A percentile compares a stretch with the other conserved stretches of the same genome.
Evolutionary conservation across 2,113 vertebrate species (phyloP).

Genomic region (Chamaea fasciata): DNA sequence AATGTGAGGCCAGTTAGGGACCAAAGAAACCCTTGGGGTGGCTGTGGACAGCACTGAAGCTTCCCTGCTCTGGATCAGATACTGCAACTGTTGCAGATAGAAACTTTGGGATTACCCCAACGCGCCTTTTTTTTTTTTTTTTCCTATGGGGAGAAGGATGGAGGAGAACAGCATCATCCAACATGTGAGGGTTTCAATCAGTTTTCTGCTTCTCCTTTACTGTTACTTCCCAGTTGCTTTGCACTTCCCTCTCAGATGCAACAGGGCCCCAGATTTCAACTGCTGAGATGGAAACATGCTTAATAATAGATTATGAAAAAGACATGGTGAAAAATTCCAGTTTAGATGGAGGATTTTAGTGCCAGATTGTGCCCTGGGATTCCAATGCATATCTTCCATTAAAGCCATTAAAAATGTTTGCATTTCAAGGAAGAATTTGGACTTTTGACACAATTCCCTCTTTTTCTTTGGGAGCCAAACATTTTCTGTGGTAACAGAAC

Average conservation of each 20-base stretch:
- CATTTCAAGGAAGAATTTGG: slow-evolving; percentile 37
- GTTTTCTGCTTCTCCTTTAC: neutral
- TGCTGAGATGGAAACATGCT: slow-evolving; percentile 20
- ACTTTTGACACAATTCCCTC: slow-evolving; percentile 40
- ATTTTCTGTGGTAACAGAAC: slow-evolving; percentile 55
- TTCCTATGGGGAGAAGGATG: neutral
- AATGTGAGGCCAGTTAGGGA: neutral
- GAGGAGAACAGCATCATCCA: neutral
- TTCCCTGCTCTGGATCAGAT: neutral
- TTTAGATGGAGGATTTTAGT: neutral
- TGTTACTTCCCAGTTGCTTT: neutral
- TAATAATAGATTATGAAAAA: slow-evolving; percentile 48
- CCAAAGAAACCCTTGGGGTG: neutral
- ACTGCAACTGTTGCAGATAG: neutral
- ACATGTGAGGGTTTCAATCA: neutral
- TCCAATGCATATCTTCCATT: slow-evolving; percentile 32
- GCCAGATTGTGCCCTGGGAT: slow-evolving; percentile 22
- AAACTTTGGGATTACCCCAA: neutral
- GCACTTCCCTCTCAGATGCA: slow-evolving; percentile 10
- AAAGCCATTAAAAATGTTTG: slow-evolving; percentile 23
- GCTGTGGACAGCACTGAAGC: neutral
- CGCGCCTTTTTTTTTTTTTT: neutral
- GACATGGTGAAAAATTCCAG: slow-evolving; percentile 43
- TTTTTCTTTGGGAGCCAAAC: slow-evolving; percentile 36
- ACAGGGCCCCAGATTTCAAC: slow-evolving; percentile 25